Base-by-base conservation (phyloP, 2,888 invertebrate species). In the Plemyria rubiginata region DNA sequence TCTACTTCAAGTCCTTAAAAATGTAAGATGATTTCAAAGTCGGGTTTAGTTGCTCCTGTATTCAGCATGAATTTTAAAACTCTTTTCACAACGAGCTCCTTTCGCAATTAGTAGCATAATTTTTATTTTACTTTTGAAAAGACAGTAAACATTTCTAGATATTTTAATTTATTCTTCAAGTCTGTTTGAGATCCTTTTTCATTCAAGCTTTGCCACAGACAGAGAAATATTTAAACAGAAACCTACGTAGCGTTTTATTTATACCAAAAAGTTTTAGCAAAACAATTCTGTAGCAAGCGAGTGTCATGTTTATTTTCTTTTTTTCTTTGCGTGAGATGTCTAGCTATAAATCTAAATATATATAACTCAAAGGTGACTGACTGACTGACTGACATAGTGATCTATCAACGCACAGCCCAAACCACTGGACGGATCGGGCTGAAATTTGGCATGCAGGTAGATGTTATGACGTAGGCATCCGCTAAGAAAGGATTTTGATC, bases 41-140 rank as follows among this genome's bases (percentile, higher is more conserved):
- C 2, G 13, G 15, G 2, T 15, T 43, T 2, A 43, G 16, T 45
- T 45, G 43, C 9, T 16, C 16, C 43, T 15, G 0, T 16, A 15
- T 43, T 15, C 8, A 16, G 45, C 13, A 43, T 16, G 45, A 45
- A 45, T 45, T 16, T 45, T 11, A 45, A 45, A 45, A 16, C 16
- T 13, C 11, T 45, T 15, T 16, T 45, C 45, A 45, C 16, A 58
- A 52, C 16, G 56, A 53, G 52, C 41, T 41, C 41, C 8, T 53
- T 53, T 43, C 32, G 22, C 41, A 58, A 48, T 48, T 40, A 40
- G 41, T n/a, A 41, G n/a, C 16, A 45, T 4, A 41, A n/a, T 28
- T 41, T 28, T 53, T 38, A 38, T 38, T 38, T 53, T 41, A 41
- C 52, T 53, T 53, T 41, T 38, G 22, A 53, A 53, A n/a, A 40